phyloP scores from a whole-genome alignment of 2,888 invertebrate species.

The Drepanosiphum platanoidis region DNA sequence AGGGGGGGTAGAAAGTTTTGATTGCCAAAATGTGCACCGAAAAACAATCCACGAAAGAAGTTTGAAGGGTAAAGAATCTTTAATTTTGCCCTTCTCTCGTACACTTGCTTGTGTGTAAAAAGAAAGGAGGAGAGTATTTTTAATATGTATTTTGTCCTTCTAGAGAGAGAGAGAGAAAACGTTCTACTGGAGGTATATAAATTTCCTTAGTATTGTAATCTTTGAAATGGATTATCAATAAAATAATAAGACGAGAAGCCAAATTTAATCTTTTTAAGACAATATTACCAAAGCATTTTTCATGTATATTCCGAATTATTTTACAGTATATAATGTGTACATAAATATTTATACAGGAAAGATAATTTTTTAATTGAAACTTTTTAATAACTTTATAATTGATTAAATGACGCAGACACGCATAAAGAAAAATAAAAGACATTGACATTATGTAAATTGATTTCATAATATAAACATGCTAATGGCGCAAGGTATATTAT shows the following conservation, averaged over 20 bases:
- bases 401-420: too few relatives aligned
- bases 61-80: conserved; percentile 49
- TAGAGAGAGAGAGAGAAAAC: background rate
- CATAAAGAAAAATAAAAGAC: too few relatives aligned
- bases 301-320: background rate
- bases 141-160: conserved; percentile 5
- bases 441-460: too few relatives aligned
- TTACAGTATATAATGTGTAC: background rate
- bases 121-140: background rate
- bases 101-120: background rate
- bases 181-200: background rate
- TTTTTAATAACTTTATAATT: background rate
- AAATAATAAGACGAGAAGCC: background rate
- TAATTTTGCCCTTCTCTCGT: conserved; percentile 5
- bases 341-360: background rate
- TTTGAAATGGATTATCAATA: conserved; percentile 38
- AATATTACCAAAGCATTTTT: background rate
- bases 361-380: background rate
- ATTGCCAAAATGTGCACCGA: conserved; percentile 60
- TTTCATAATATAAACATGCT: too few relatives aligned
- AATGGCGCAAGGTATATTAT: too few relatives aligned
- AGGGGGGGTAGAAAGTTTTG: conserved; percentile 49
- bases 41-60: conserved; percentile 56
- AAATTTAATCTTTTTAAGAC: background rate
- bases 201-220: conserved; percentile 10